phyloP scores from a whole-genome alignment of 2,113 vertebrate genomes.

The Pimephales promelas region DNA sequence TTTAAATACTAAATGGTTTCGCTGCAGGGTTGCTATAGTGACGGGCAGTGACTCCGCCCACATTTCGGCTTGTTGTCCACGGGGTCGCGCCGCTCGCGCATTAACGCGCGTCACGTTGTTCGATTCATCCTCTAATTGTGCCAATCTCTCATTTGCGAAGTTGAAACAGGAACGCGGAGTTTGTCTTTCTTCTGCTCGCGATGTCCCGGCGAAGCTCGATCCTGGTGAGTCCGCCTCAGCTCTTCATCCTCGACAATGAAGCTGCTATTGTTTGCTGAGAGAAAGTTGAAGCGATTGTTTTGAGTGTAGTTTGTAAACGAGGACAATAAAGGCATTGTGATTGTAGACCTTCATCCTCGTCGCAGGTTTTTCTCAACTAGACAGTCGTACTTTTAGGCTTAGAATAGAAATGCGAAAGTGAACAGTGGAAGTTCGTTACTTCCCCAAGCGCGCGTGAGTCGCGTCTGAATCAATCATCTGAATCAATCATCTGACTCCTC shows the following conservation, averaged over 20 bases:
- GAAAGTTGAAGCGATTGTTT: background rate
- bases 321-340: background rate
- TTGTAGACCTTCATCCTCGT: background rate
- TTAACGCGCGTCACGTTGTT: slow-evolving; percentile 31
- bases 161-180: background rate
- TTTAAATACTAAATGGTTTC: slow-evolving; percentile 47
- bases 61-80: background rate
- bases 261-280: background rate
- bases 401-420: background rate
- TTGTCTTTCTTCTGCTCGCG: slow-evolving; percentile 19
- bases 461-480: too few relatives aligned
- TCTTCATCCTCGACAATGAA: background rate
- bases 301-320: background rate
- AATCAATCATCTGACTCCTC: too few relatives aligned
- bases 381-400: background rate
- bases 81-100: background rate
- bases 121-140: slow-evolving; percentile 37
- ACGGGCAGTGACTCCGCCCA: slow-evolving; percentile 49
- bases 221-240: slow-evolving; percentile 39
- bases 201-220: slow-evolving; percentile 55
- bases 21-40: slow-evolving; percentile 61
- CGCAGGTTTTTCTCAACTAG: background rate
- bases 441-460: slow-evolving; percentile 1
- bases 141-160: background rate
- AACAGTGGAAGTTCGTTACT: background rate